Evolutionary conservation across 2,113 vertebrate genomes (phyloP).

Genomic region (Sturnira hondurensis): DNA sequence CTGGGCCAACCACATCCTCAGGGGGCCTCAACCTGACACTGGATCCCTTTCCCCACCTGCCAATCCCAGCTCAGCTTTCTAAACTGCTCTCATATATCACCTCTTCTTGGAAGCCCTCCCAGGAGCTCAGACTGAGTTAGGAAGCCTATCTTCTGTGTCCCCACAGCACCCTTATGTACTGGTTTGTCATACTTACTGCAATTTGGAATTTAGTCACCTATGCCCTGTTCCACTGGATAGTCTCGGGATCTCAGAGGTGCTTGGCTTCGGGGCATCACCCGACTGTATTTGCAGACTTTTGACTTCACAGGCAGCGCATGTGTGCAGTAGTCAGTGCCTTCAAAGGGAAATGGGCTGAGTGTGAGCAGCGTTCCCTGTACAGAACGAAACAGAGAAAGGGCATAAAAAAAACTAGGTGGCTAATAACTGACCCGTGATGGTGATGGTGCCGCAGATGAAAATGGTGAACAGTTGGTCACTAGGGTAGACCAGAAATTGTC

Average conservation of each 20-base stretch:
- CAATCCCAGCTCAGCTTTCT: slow-evolving; percentile 55
- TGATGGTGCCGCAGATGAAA: not conserved
- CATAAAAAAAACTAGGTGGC: not conserved
- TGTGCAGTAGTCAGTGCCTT: not conserved
- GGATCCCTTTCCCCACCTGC: slow-evolving; percentile 5
- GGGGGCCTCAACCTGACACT: not conserved
- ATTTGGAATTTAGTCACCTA: not conserved
- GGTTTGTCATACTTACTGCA: not conserved
- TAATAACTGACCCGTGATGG: not conserved
- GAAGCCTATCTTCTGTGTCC: slow-evolving; percentile 3
- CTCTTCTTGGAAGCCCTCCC: slow-evolving; percentile 38
- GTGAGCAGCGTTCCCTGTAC: not conserved
- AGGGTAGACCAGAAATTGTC: not conserved
- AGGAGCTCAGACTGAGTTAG: not conserved
- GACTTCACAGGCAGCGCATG: not conserved
- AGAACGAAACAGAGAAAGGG: not conserved
- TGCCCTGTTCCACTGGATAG: not conserved
- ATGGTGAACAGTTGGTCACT: not conserved
- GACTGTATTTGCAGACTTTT: not conserved
- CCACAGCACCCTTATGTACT: not conserved
- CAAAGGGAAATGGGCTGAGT: not conserved
- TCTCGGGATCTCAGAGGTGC: not conserved
- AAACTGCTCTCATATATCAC: slow-evolving; percentile 18
- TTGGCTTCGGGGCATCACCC: not conserved
- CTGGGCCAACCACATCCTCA: not conserved